A percentile compares a stretch with the other conserved stretches of the same genome.
Conservation (phyloP, 2,797 vertebrate genomes). For the Picus viridis region DNA sequence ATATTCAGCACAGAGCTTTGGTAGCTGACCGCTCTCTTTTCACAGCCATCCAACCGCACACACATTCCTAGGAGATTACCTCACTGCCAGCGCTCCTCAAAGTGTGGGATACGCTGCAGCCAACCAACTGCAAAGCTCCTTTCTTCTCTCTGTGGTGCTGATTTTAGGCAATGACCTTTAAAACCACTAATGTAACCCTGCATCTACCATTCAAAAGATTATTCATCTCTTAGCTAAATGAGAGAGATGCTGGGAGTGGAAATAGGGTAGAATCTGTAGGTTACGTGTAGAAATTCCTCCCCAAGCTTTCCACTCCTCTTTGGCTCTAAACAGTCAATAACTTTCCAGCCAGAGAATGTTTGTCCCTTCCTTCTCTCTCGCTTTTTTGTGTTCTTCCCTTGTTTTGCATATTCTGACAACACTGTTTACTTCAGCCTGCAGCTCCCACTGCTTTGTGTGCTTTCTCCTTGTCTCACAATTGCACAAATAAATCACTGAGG, state of each 20-base stretch:
- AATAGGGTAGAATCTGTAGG: neutral
- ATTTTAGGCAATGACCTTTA: conserved; percentile 46
- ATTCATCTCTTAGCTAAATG: neutral
- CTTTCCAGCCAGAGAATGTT: conserved; percentile 58
- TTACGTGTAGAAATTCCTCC: neutral
- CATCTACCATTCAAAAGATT: neutral
- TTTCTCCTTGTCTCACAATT: conserved; percentile 25
- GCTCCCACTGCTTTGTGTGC: conserved; percentile 57
- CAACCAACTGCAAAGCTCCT: conserved; percentile 35
- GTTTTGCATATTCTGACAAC: conserved; percentile 64
- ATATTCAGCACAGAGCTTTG: conserved; percentile 66
- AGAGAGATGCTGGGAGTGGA: neutral
- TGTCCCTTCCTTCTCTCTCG: conserved; percentile 44
- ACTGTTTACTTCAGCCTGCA: conserved; percentile 59
- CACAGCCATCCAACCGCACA: conserved; percentile 77
- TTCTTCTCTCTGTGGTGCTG: neutral
- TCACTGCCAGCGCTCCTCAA: conserved; percentile 66
- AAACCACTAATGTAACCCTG: conserved; percentile 32
- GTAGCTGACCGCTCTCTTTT: conserved; percentile 77
- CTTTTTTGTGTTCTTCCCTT: conserved; percentile 36
- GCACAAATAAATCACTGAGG: conserved; percentile 45
- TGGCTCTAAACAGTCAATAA: conserved; percentile 43
- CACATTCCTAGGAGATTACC: conserved; percentile 78
- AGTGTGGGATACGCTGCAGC: conserved; percentile 37
- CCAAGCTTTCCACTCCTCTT: conserved; percentile 32